These are phyloP conservation scores for Ceramica pisi DNA, from an alignment of 2,888 invertebrate genomes.

Conservation along the genomic window DNA sequence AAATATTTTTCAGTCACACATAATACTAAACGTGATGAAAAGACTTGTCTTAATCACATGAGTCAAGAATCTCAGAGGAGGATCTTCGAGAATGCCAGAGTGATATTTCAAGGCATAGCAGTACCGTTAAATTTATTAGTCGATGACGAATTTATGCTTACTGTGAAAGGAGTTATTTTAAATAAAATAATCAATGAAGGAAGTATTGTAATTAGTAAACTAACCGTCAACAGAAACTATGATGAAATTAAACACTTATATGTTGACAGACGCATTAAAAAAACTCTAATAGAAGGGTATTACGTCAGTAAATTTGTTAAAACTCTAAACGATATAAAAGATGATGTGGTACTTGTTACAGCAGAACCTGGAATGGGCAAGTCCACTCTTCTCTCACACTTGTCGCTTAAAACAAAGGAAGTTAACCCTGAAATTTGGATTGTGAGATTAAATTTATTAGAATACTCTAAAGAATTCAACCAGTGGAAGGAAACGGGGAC, in stretches of 20 bases:
- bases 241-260: neutral
- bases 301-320: neutral
- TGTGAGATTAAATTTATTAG: neutral
- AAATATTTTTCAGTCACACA: neutral
- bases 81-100: conserved; percentile 1
- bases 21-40: neutral
- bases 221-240: conserved; percentile 35
- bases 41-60: conserved; percentile 1
- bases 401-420: conserved; percentile 44
- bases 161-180: neutral
- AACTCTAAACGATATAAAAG: neutral
- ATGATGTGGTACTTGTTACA: neutral
- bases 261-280: neutral
- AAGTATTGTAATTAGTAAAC: conserved; percentile 23
- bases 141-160: neutral
- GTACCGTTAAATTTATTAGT: neutral
- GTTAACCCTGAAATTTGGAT: neutral
- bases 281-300: neutral
- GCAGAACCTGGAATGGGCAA: conserved; percentile 3
- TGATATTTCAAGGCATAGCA: neutral
- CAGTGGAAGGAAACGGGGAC: conserved; percentile 25
- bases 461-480: conserved; percentile 22
- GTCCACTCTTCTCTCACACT: conserved; percentile 7
- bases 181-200: conserved; percentile 2
- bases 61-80: conserved; percentile 1